Evolutionary conservation across 2,797 vertebrate genomes (phyloP), one percentile per base, ranked within the genome.

Genomic region (Tapirus indicus): DNA sequence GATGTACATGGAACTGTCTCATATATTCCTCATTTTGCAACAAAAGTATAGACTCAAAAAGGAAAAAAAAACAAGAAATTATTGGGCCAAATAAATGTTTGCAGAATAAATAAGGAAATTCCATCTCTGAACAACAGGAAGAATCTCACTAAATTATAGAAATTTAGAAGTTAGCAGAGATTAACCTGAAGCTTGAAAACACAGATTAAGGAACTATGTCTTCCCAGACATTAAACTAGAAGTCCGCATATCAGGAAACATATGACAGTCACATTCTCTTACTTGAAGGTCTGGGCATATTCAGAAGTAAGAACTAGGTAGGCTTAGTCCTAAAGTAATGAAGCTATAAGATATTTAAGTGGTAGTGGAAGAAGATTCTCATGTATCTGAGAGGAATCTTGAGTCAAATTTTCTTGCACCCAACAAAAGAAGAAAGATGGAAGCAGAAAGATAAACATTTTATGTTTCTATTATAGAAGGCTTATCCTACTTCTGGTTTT

Each of bases 21-120:
- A 25, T 52, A 29, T 54, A 95, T 94, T 86, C 49, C 56, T 94
- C 58, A 74, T 83, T 88, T 78, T 74, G 14, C 58, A 77, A 44
- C 41, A 56, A 60, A 93, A n/a, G 9, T 38, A n/a, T 49, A 68
- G 58, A 11, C 47, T 97, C 69, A 62, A 32, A 83, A 94, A 88
- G 16, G 58, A 89, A 93, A 87, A 11, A 66, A 11, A 66, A 92
- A 4, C 16, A 56, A 71, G 79, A 87, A 58, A 72, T 49, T 69
- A 27, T 18, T 83, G 25, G 23, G 29, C 16, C 56, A 96, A 77
- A 66, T 32, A 86, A 66, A 68, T 92, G 25, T 60, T 66, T 83
- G n/a, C 62, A 71, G 75, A 83, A 83, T 60, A 93, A 94, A 68
- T 58, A 86, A 95, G 58, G 11, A 95, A 80, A 35, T 1, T 0